phyloP scores from a whole-genome alignment of 2,113 vertebrate species.

The Upupa epops region DNA sequence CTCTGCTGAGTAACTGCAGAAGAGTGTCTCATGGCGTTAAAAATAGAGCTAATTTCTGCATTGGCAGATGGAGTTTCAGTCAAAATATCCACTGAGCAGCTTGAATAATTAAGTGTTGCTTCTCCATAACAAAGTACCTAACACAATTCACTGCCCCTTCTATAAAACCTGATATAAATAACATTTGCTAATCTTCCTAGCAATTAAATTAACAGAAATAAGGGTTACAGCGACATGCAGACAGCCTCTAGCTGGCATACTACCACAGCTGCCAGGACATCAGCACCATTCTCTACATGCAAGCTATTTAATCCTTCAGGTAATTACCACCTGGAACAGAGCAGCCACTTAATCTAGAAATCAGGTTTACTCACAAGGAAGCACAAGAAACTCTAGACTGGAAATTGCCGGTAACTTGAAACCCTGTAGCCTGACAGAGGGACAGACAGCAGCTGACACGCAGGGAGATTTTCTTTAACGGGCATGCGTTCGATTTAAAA shows the following conservation, averaged over 20 bases:
- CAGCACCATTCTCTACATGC: background rate
- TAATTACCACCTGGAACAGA: background rate
- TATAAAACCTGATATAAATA: background rate
- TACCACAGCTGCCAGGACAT: background rate
- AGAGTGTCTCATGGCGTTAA: background rate
- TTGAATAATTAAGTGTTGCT: slow-evolving; percentile 9
- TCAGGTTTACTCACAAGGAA: background rate
- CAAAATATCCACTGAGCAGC: slow-evolving; percentile 21
- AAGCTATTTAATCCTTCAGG: background rate
- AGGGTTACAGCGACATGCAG: background rate
- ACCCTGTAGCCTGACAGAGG: background rate
- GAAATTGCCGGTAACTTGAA: background rate
- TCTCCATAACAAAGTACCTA: background rate
- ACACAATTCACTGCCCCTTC: background rate
- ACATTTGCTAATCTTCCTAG: background rate
- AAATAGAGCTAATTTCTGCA: slow-evolving; percentile 37
- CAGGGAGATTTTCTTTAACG: background rate
- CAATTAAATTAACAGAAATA: background rate
- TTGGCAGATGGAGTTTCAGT: background rate
- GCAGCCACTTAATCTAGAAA: background rate
- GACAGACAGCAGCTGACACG: background rate
- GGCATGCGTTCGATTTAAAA: accelerated
- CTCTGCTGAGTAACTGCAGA: background rate
- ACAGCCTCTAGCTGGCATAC: background rate
- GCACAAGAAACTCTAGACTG: background rate